Evolutionary conservation across 23 tunicate species (phyloP).

Genomic region (Diplosoma virens): DNA sequence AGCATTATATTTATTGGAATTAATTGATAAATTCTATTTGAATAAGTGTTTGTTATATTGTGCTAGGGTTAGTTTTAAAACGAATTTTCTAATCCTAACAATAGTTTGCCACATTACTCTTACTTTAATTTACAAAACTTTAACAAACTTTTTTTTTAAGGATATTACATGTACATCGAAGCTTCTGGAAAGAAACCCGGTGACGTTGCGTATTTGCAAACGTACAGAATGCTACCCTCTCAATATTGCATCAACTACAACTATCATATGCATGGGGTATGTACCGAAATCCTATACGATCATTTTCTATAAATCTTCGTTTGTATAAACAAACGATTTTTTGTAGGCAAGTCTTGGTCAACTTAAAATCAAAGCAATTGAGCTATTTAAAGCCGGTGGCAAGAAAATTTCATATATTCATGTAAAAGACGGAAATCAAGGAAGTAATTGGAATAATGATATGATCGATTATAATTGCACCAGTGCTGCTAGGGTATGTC

Average conservation of each 20-base stretch:
- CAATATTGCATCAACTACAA: slow-evolving; percentile 57
- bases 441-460: slow-evolving; percentile 45
- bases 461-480: slow-evolving; percentile 46
- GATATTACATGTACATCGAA: slow-evolving; percentile 81
- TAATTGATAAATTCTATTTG: too few relatives aligned
- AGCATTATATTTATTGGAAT: too few relatives aligned
- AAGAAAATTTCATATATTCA: slow-evolving; percentile 5
- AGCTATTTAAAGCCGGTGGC: slow-evolving; percentile 38
- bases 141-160: slow-evolving; percentile 36
- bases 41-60: too few relatives aligned
- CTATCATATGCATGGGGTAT: slow-evolving; percentile 90
- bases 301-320: not conserved
- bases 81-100: too few relatives aligned
- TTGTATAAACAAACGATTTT: too few relatives aligned
- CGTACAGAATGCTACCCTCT: slow-evolving; percentile 42
- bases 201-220: slow-evolving; percentile 62
- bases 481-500: too few relatives aligned
- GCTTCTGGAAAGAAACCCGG: slow-evolving; percentile 43
- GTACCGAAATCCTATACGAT: not conserved
- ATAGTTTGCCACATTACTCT: too few relatives aligned
- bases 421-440: slow-evolving; percentile 36
- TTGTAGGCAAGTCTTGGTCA: too few relatives aligned
- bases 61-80: too few relatives aligned
- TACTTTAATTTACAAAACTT: too few relatives aligned
- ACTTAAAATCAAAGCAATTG: slow-evolving; percentile 45